Evolutionary conservation across 2,113 vertebrate genomes (phyloP).

Genomic region (Falco punctatus): DNA sequence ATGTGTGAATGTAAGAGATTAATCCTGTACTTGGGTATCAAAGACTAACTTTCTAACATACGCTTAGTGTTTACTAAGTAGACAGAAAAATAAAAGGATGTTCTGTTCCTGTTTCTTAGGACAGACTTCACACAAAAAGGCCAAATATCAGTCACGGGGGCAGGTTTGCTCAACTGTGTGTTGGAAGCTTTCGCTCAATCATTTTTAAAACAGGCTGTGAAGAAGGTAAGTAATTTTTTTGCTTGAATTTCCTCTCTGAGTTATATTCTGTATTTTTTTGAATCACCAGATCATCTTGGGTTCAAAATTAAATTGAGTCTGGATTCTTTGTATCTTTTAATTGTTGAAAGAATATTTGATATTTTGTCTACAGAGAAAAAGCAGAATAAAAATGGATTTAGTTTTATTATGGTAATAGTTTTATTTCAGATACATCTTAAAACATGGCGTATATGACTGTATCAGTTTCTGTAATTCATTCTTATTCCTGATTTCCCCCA

Average conservation of each 20-base stretch:
- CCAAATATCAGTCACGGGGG: conserved; percentile 23
- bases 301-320: background rate
- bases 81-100: background rate
- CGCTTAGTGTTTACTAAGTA: fast-evolving
- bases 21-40: fast-evolving
- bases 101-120: background rate
- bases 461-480: conserved; percentile 28
- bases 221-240: conserved; percentile 27
- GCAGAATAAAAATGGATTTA: conserved; percentile 20
- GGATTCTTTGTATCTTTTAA: background rate
- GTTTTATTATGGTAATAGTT: conserved; percentile 29
- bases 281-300: background rate
- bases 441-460: background rate
- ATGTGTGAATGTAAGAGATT: fast-evolving
- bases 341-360: background rate
- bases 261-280: background rate
- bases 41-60: fast-evolving
- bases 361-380: conserved; percentile 18
- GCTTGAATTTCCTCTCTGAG: background rate
- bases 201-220: conserved; percentile 45
- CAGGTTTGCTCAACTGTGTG: conserved; percentile 36
- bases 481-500: conserved; percentile 41
- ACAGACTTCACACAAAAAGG: conserved; percentile 39
- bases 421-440: conserved; percentile 5
- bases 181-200: conserved; percentile 41